A percentile compares a stretch with the other conserved stretches of the same genome.
Conservation (phyloP, 2,797 vertebrate species). For the Pangasius macronema region DNA sequence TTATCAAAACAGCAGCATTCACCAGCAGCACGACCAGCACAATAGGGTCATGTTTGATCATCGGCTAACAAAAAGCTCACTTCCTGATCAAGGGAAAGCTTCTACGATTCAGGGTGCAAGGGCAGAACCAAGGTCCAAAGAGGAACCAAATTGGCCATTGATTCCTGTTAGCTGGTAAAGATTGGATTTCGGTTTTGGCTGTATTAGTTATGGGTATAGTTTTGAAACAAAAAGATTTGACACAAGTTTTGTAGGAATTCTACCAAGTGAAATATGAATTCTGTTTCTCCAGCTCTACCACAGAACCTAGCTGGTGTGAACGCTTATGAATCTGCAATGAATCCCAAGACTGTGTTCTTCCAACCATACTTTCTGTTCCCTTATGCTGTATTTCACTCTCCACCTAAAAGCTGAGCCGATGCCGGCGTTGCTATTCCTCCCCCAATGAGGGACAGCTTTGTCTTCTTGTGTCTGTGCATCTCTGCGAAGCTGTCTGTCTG, state of each 20-base stretch:
- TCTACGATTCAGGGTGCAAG: conserved; percentile 16
- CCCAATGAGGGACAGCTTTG: conserved; percentile 42
- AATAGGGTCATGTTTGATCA: conserved; percentile 55
- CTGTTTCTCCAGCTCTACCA: background rate
- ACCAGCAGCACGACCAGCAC: conserved; percentile 31
- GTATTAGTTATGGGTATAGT: background rate
- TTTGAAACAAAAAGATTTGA: background rate
- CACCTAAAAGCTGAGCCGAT: background rate
- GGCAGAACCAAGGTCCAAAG: conserved; percentile 5
- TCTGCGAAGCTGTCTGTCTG: conserved; percentile 49
- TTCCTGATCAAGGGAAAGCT: conserved; percentile 47
- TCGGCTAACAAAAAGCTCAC: conserved; percentile 31
- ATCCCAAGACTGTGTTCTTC: background rate
- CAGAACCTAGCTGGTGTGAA: no score
- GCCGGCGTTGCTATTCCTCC: conserved; percentile 24
- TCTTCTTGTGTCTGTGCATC: conserved; percentile 39
- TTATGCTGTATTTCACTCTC: conserved; percentile 1
- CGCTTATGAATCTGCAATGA: background rate
- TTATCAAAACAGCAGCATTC: conserved; percentile 59
- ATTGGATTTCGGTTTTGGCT: background rate
- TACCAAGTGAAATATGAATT: background rate
- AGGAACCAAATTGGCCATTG: conserved; percentile 30
- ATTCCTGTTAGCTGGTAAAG: background rate
- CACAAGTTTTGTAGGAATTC: no score
- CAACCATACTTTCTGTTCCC: background rate